Percentiles rank a stretch among this genome's conserved stretches.
Conservation (phyloP, 1,140 invertebrate species). For the Drosophila sulfurigaster region DNA sequence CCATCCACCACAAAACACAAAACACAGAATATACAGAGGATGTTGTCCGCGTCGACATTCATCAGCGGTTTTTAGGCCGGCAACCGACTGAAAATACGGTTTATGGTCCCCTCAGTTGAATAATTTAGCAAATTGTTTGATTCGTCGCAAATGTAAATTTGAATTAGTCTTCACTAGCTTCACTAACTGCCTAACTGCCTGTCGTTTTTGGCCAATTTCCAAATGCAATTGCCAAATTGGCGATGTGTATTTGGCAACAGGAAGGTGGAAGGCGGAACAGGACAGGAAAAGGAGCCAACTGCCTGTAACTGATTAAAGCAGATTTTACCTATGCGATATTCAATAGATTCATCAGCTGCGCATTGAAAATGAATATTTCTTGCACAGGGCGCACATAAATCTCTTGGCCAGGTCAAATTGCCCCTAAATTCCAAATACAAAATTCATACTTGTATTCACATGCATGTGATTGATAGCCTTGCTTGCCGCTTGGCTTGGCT, state of each 20-base stretch:
- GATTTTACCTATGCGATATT: constrained; percentile 17
- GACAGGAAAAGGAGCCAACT: background rate
- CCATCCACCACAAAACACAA: constrained; percentile 30
- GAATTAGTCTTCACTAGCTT: constrained; percentile 29
- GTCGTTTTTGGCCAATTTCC: constrained; percentile 14
- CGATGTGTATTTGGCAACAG: background rate
- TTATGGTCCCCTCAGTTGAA: constrained; percentile 36
- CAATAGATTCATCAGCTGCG: constrained; percentile 7
- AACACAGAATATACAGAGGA: constrained; percentile 27
- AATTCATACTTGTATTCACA: constrained; percentile 44
- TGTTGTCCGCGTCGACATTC: constrained; percentile 23
- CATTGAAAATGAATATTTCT: constrained; percentile 27
- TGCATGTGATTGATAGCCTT: constrained; percentile 41
- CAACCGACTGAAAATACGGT: constrained; percentile 36
- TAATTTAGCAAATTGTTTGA: constrained; percentile 54
- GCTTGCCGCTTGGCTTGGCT: background rate
- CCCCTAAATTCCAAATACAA: constrained; percentile 31
- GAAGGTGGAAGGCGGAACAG: no score
- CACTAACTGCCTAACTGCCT: background rate
- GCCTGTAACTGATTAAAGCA: constrained; percentile 14
- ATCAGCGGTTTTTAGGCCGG: constrained; percentile 29
- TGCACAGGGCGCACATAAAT: constrained; percentile 30
- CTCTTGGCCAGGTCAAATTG: constrained; percentile 44
- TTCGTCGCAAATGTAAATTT: constrained; percentile 49
- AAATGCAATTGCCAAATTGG: constrained; percentile 24